These are phyloP conservation scores for Cephalopholis sonnerati DNA, from an alignment of 2,113 vertebrate genomes.

Conservation along the genomic window DNA sequence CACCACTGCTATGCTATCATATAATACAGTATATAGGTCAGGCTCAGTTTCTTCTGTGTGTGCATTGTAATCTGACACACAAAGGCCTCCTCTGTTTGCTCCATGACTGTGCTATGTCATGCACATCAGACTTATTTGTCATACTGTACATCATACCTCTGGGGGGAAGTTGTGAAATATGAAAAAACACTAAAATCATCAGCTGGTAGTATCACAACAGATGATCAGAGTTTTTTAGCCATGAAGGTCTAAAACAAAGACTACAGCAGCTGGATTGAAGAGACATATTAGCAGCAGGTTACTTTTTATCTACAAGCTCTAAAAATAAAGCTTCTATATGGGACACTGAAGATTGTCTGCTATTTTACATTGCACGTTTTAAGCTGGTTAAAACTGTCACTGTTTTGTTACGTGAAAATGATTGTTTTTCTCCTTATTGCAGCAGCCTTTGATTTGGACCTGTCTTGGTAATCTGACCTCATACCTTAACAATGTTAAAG, in stretches of 20 bases:
- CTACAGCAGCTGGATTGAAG: background rate
- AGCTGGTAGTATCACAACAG: background rate
- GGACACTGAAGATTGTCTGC: background rate
- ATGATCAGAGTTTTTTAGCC: background rate
- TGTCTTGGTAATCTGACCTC: background rate
- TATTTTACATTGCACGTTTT: background rate
- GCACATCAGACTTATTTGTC: background rate
- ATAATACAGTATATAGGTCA: conserved; percentile 46
- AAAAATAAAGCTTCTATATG: too few species aligned
- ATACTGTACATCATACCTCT: background rate
- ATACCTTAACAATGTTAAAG: background rate
- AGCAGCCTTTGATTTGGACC: too few species aligned
- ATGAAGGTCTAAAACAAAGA: background rate
- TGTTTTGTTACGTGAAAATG: background rate
- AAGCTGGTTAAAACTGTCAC: background rate
- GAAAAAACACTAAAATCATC: background rate
- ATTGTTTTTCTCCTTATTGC: background rate
- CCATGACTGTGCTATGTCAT: conserved; percentile 15
- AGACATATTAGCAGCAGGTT: background rate
- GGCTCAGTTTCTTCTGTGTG: conserved; percentile 2
- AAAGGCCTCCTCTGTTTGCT: conserved; percentile 48
- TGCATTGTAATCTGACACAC: conserved; percentile 55
- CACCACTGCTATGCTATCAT: background rate
- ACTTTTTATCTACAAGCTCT: background rate
- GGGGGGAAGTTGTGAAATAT: background rate